Base-by-base conservation (phyloP, 2,797 vertebrate species). In the Crenuchus spilurus region DNA sequence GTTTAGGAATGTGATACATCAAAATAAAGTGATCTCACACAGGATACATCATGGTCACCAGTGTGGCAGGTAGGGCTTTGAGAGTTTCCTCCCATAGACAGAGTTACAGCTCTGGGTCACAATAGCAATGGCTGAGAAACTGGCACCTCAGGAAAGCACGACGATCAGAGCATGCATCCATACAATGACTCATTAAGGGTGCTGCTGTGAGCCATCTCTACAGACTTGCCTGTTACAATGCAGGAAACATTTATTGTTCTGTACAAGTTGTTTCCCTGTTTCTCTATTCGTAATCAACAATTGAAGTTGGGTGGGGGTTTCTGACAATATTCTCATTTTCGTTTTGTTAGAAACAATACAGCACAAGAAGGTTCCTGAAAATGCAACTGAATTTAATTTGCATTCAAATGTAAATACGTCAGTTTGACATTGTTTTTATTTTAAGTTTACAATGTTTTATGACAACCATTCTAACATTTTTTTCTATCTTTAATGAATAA, bases 221-320 rank as follows among this genome's bases (percentile, higher is more conserved):
- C n/a, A 41, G 67, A 80, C 35, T 24, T 24, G 61, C 24, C 57
- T 37, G 14, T 60, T 42, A 24, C 78, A 2, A 60, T 60, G 74
- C 46, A 88, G 86, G 88, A 89, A 87, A 80, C 37, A 30, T 49
- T 72, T 42, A 87, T 87, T 89, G 90, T 89, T 88, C 81, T 66
- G 57, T 72, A 63, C 11, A 33, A 82, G 81, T 20, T 62, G 75
- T 78, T 85, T 82, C 84, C 76, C 65, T 64, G 61, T 82, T 79
- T 65, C 80, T 62, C 60, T 55, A 52, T 44, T 55, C 30, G 3
- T 14, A 41, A 61, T 60, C n/a, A 75, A 88, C 84, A 89, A 89
- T 86, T 70, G 77, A 69, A 35, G 37, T 72, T 22, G 72, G 70
- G 51, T 33, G 71, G 69, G 14, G 51, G 41, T 20, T 44, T 42